These are phyloP conservation scores for Aradophagus sp. DNA, from an alignment of 1,140 invertebrate species.

Conservation along the genomic window DNA sequence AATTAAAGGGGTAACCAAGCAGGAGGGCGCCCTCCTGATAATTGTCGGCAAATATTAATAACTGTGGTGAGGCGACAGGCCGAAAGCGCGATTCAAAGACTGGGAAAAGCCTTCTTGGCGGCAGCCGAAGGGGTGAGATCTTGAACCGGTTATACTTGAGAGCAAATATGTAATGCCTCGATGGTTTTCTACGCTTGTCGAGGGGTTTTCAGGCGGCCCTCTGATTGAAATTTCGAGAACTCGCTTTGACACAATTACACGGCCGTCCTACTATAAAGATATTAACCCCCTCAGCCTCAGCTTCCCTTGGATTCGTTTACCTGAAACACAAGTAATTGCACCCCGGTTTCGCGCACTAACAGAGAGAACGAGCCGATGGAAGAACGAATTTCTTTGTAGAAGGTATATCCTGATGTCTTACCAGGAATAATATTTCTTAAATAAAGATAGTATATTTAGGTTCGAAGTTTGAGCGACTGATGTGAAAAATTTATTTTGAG, in stretches of 20 bases:
- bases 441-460: no score
- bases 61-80: slow-evolving; percentile 64
- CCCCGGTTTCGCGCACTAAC: no score
- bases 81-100: slow-evolving; percentile 62
- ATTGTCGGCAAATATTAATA: slow-evolving; percentile 77
- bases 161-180: slow-evolving; percentile 75
- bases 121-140: slow-evolving; percentile 64
- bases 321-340: slow-evolving; percentile 42
- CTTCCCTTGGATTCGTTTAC: slow-evolving; percentile 38
- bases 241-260: slow-evolving; percentile 75
- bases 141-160: slow-evolving; percentile 72
- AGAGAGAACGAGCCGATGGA: no score
- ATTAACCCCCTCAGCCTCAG: slow-evolving; percentile 43
- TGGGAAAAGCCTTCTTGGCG: slow-evolving; percentile 61
- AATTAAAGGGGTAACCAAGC: slow-evolving; percentile 69
- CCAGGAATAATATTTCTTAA: no score
- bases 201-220: slow-evolving; percentile 51
- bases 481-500: no score
- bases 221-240: slow-evolving; percentile 75
- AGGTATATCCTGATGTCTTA: no score
- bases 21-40: slow-evolving; percentile 63
- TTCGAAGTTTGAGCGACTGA: no score
- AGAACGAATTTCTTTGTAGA: no score
- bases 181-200: slow-evolving; percentile 69
- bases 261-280: slow-evolving; percentile 56